Conservation (phyloP, 2,888 invertebrate genomes). For the Cynaeus angustus region DNA sequence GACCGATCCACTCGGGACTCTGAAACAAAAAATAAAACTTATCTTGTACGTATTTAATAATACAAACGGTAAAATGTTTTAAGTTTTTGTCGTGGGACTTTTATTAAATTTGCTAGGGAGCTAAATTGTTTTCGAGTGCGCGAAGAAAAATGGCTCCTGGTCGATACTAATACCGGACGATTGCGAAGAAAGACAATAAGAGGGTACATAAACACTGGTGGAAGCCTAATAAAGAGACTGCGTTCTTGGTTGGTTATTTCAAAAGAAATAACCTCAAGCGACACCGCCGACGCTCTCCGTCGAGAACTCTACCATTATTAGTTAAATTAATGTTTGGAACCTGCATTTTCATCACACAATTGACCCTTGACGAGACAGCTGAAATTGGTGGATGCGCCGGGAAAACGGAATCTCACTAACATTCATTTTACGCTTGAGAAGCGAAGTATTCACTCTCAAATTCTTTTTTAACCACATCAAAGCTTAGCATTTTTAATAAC, state of each 20-base stretch:
- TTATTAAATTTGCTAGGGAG: constrained; percentile 30
- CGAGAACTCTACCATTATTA: constrained; percentile 6
- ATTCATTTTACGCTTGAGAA: constrained; percentile 21
- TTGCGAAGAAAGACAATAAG: constrained; percentile 34
- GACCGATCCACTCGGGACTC: constrained; percentile 53
- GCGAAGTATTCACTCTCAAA: not conserved
- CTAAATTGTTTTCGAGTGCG: constrained; percentile 38
- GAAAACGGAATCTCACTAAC: constrained; percentile 7
- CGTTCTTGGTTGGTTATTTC: constrained; percentile 1
- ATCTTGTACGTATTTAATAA: constrained; percentile 41
- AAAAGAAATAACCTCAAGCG: constrained; percentile 27
- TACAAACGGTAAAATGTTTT: constrained; percentile 33
- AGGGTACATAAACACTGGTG: constrained; percentile 38
- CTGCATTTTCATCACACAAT: constrained; percentile 12
- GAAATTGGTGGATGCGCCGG: constrained; percentile 41
- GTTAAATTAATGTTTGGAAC: constrained; percentile 22
- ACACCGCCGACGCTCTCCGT: not conserved
- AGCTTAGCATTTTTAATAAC: not conserved
- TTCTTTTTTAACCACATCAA: constrained; percentile 1
- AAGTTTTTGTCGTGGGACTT: constrained; percentile 20
- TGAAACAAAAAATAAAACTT: constrained; percentile 48
- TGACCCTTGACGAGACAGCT: constrained; percentile 7
- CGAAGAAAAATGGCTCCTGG: constrained; percentile 15
- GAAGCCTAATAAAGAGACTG: constrained; percentile 25
- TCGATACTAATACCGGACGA: constrained; percentile 37